A percentile compares a stretch with the other conserved stretches of the same genome.
phyloP scores from a whole-genome alignment of 2,888 invertebrate species.

The Acrobasis repandana region DNA sequence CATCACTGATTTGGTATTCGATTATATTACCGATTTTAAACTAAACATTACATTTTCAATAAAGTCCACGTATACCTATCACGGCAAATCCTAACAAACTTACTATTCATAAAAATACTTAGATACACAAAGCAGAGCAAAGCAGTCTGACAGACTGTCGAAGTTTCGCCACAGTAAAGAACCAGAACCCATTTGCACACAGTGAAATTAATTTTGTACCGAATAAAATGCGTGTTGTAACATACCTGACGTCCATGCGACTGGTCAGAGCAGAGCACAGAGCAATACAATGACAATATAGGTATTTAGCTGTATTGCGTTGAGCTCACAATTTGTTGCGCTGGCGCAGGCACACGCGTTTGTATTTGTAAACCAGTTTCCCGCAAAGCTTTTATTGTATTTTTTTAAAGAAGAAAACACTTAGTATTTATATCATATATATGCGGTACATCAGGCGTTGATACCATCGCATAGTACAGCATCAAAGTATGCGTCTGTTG shows the following conservation, averaged over 20 bases:
- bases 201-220: constrained; percentile 19
- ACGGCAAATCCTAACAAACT: neutral
- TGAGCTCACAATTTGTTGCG: neutral
- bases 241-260: constrained; percentile 12
- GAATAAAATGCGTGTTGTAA: constrained; percentile 1
- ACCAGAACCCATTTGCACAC: constrained; percentile 23
- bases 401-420: neutral
- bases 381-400: neutral
- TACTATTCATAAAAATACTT: too few species aligned
- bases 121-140: too few species aligned
- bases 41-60: too few species aligned
- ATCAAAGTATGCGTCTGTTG: too few species aligned
- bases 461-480: too few species aligned
- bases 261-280: neutral
- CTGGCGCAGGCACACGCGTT: constrained; percentile 4
- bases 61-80: too few species aligned
- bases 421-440: neutral
- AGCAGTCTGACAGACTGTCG: neutral
- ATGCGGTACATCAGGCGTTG: too few species aligned
- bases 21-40: too few species aligned
- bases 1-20: too few species aligned
- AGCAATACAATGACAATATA: constrained; percentile 6
- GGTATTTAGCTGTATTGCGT: constrained; percentile 1
- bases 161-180: constrained; percentile 2
- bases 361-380: constrained; percentile 12